Conservation (phyloP, 2,888 invertebrate species). For the Brenthis ino region DNA sequence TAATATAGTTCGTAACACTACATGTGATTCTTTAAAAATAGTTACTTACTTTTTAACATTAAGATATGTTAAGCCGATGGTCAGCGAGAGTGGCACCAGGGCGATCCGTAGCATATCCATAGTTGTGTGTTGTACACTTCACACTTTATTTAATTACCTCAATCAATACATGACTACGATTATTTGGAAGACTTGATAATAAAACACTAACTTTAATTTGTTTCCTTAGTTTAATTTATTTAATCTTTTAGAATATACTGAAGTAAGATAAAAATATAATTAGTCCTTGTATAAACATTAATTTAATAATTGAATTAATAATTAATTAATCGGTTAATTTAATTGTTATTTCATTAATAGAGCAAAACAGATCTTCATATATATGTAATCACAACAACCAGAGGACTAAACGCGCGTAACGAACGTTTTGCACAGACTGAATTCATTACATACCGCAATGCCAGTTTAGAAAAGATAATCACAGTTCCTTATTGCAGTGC, state of each 20-base stretch:
- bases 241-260: too few species aligned
- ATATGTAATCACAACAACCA: too few species aligned
- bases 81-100: slow-evolving; percentile 63
- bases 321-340: background rate
- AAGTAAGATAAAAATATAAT: background rate
- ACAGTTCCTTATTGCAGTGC: slow-evolving; percentile 40
- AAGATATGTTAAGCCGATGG: slow-evolving; percentile 62
- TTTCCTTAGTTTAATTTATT: too few species aligned
- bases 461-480: background rate
- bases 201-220: too few species aligned
- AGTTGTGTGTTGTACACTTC: slow-evolving; percentile 32
- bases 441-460: slow-evolving; percentile 42
- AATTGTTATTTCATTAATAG: background rate
- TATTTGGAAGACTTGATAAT: slow-evolving; percentile 8
- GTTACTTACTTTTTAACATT: slow-evolving; percentile 67
- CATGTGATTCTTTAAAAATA: background rate
- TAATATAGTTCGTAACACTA: background rate
- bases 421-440: slow-evolving; percentile 6
- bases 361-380: too few species aligned
- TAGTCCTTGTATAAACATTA: too few species aligned
- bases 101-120: slow-evolving; percentile 67
- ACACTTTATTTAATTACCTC: background rate
- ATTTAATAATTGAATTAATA: background rate
- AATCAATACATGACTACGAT: slow-evolving; percentile 24
- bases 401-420: background rate